phyloP scores from a whole-genome alignment of 2,113 vertebrate species.

The Lanius collurio region DNA sequence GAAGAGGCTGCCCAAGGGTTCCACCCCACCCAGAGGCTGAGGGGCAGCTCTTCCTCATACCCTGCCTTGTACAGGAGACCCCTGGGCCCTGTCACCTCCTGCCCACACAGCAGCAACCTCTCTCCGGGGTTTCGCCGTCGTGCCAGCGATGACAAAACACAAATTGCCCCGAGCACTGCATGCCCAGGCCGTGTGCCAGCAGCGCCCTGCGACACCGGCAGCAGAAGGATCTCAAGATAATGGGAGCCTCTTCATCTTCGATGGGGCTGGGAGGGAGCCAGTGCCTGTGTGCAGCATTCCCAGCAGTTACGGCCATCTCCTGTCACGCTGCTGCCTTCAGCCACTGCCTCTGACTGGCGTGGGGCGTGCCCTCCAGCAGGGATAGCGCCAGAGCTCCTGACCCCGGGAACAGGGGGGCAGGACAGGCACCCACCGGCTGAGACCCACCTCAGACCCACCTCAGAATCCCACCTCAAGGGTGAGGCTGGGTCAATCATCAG shows the following conservation, averaged over 20 bases:
- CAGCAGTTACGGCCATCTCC: constrained; percentile 54
- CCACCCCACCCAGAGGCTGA: rapidly evolving
- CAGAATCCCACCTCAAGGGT: neutral
- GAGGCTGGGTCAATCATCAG: neutral
- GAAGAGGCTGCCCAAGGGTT: neutral
- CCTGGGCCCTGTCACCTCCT: neutral
- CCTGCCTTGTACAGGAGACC: neutral
- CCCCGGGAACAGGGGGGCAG: neutral
- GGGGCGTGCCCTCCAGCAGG: neutral
- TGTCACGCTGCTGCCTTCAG: constrained; percentile 64
- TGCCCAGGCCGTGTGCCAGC: constrained; percentile 31
- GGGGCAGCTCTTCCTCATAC: neutral
- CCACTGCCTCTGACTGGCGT: constrained; percentile 13
- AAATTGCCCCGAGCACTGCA: neutral
- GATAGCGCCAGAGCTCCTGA: neutral
- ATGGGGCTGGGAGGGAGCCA: constrained; percentile 37
- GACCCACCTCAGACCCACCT: rapidly evolving
- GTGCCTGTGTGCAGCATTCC: constrained; percentile 39
- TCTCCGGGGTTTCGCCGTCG: rapidly evolving
- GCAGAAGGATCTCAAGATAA: constrained; percentile 53
- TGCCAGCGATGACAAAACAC: neutral
- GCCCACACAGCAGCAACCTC: rapidly evolving
- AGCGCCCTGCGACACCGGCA: neutral
- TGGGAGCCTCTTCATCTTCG: constrained; percentile 40
- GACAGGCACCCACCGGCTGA: rapidly evolving